Evolutionary conservation across 2,888 invertebrate genomes (phyloP).

Genomic region (Poecilus cupreus): DNA sequence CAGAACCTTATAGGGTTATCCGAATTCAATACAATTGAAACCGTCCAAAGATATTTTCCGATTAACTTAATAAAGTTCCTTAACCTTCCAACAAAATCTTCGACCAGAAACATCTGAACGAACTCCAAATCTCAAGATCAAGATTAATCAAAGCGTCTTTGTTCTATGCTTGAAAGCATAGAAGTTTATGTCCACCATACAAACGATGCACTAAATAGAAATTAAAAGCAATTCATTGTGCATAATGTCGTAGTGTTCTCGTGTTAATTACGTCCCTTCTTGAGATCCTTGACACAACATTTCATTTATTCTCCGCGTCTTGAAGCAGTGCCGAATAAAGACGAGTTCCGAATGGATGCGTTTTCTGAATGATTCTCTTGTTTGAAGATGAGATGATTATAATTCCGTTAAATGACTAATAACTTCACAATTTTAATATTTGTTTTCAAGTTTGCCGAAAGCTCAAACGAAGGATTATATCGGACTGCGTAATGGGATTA

Average conservation of each 20-base stretch:
- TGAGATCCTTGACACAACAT: neutral
- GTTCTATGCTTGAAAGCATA: neutral
- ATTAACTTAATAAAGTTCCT: neutral
- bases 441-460: neutral
- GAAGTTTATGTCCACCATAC: neutral
- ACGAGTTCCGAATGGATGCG: neutral
- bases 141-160: constrained; percentile 10
- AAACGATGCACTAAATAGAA: constrained; percentile 22
- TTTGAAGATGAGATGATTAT: neutral
- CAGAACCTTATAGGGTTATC: too few species aligned
- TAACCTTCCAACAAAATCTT: neutral
- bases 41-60: neutral
- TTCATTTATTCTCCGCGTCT: constrained; percentile 14
- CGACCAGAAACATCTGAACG: neutral
- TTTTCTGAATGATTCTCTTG: neutral
- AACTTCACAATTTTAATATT: neutral
- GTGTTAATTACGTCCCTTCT: constrained; percentile 4
- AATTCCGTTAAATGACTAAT: neutral
- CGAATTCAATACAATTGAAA: too few species aligned
- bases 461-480: constrained; percentile 6
- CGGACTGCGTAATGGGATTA: neutral
- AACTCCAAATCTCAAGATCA: neutral
- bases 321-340: neutral
- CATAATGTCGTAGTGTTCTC: constrained; percentile 27
- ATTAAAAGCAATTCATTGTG: constrained; percentile 36